phyloP scores from a whole-genome alignment of 2,113 vertebrate genomes.

The Phodopus roborovskii region DNA sequence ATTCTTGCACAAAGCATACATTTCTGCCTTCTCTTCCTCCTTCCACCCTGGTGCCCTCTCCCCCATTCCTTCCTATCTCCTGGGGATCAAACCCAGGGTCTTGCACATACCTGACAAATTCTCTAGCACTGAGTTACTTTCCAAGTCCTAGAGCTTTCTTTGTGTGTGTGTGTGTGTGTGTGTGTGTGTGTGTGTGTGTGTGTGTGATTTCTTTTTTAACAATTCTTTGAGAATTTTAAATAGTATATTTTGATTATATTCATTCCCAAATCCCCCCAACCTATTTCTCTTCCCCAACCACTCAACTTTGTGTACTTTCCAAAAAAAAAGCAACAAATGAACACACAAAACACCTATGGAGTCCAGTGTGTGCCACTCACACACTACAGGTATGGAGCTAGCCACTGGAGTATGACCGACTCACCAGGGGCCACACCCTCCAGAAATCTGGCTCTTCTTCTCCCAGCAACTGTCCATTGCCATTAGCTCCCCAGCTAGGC shows the following conservation, averaged over 20 bases:
- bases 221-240: not conserved
- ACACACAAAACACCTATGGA: not conserved
- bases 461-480: not conserved
- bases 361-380: not conserved
- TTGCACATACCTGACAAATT: not conserved
- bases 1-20: not conserved
- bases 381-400: not conserved
- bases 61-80: not conserved
- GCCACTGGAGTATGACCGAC: too few species aligned
- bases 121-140: not conserved
- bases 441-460: not conserved
- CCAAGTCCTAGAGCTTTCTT: not conserved
- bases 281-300: not conserved
- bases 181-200: too few species aligned
- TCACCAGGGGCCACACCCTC: not conserved
- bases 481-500: not conserved
- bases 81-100: not conserved
- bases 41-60: not conserved
- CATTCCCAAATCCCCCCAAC: not conserved
- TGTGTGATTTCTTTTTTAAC: not conserved
- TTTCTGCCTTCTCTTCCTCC: fast-evolving
- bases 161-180: not conserved
- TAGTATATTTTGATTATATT: not conserved
- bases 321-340: not conserved
- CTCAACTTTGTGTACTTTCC: not conserved